Percentiles rank a stretch among this genome's conserved stretches.
Conservation (phyloP, 2,888 invertebrate genomes). For the Philereme vetulata region DNA sequence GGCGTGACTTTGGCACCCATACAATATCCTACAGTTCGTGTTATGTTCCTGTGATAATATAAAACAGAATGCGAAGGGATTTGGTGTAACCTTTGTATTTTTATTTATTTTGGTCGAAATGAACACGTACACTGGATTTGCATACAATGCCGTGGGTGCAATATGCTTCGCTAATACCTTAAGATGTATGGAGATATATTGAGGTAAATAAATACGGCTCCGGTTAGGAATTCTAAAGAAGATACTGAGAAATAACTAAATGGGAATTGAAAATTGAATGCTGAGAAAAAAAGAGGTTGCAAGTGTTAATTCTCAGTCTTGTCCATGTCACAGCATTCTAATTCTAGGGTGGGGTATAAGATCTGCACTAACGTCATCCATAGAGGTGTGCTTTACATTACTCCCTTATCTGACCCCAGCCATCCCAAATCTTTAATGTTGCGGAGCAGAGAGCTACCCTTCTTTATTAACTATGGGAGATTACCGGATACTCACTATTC, state of each 20-base stretch:
- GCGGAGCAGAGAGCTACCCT: too few relatives aligned
- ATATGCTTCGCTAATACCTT: slow-evolving; percentile 70
- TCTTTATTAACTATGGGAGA: too few relatives aligned
- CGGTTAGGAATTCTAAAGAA: slow-evolving; percentile 8
- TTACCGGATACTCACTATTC: too few relatives aligned
- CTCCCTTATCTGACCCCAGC: too few relatives aligned
- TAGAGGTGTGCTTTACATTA: too few relatives aligned
- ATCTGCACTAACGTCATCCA: too few relatives aligned
- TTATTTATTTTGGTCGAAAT: slow-evolving; percentile 66
- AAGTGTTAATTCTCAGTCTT: too few relatives aligned
- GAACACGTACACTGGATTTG: slow-evolving; percentile 75
- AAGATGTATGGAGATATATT: slow-evolving; percentile 39
- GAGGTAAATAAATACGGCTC: slow-evolving; percentile 22
- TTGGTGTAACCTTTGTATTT: slow-evolving; percentile 31
- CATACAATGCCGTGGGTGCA: slow-evolving; percentile 79
- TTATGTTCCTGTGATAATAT: slow-evolving; percentile 43
- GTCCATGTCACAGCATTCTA: too few relatives aligned
- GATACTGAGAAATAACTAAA: not conserved
- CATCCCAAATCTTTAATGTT: too few relatives aligned
- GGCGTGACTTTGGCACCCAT: slow-evolving; percentile 36
- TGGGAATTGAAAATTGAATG: too few relatives aligned
- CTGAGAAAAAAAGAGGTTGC: too few relatives aligned
- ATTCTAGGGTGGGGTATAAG: too few relatives aligned
- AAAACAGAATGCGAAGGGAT: slow-evolving; percentile 38
- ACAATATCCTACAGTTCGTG: slow-evolving; percentile 33